These are phyloP conservation scores for Bettongia penicillata DNA, from an alignment of 2,113 vertebrate genomes.

Conservation along the genomic window DNA sequence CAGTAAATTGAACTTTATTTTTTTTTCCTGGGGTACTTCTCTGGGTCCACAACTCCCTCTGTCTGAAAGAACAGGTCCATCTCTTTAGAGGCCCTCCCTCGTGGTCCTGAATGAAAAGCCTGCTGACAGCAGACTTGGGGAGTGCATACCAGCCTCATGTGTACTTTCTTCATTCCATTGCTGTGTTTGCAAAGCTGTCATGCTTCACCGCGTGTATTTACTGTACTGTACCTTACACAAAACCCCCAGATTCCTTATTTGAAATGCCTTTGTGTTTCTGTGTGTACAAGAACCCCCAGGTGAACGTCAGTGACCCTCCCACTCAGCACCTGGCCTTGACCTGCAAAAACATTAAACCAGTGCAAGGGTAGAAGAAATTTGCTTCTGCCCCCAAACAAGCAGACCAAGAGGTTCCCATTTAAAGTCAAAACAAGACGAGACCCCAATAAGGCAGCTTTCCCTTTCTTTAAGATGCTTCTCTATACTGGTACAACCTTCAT, in stretches of 20 bases:
- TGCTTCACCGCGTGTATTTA: constrained; percentile 40
- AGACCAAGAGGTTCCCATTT: background rate
- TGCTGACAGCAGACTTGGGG: constrained; percentile 13
- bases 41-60: background rate
- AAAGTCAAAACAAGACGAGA: background rate
- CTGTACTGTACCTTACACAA: constrained; percentile 49
- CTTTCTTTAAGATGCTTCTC: constrained; percentile 29
- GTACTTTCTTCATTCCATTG: constrained; percentile 6
- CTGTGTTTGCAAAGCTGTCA: constrained; percentile 52
- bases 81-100: background rate
- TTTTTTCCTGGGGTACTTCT: background rate
- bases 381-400: constrained; percentile 9
- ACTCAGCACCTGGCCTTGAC: constrained; percentile 36
- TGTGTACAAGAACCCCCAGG: constrained; percentile 7
- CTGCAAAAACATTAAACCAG: constrained; percentile 53
- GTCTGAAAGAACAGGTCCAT: constrained; percentile 17
- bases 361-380: background rate
- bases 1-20: background rate
- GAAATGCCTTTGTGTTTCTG: constrained; percentile 60
- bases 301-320: constrained; percentile 1
- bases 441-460: background rate
- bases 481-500: background rate
- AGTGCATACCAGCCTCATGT: background rate
- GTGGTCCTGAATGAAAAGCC: constrained; percentile 18
- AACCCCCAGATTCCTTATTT: constrained; percentile 54